These are phyloP conservation scores for Anoplopoma fimbria DNA, from an alignment of 2,113 vertebrate genomes.

Conservation along the genomic window DNA sequence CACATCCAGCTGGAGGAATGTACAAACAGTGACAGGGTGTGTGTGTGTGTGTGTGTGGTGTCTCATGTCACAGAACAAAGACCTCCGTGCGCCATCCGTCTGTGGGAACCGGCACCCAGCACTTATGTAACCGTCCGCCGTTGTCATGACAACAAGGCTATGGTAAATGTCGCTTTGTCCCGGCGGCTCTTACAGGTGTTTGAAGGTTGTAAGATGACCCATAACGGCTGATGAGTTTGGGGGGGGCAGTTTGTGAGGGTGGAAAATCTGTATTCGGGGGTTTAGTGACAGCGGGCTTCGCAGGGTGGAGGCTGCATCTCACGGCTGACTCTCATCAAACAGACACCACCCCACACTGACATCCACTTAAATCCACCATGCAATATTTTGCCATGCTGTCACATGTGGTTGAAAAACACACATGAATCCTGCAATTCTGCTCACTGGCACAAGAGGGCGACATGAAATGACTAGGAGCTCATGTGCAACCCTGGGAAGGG, in stretches of 20 bases:
- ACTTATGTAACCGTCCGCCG: conserved; percentile 43
- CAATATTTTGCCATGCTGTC: conserved; percentile 9
- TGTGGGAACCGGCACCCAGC: conserved; percentile 43
- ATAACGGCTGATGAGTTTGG: background rate
- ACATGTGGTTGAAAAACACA: background rate
- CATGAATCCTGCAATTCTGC: background rate
- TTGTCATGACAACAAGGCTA: conserved; percentile 51
- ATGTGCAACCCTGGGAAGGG: background rate
- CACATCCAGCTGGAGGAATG: conserved; percentile 48
- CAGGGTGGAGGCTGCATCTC: background rate
- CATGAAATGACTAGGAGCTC: background rate
- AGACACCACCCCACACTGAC: background rate
- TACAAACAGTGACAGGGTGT: conserved; percentile 13
- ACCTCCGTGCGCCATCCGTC: background rate
- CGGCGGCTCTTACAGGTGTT: conserved; percentile 24
- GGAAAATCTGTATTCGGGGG: background rate
- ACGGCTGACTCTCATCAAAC: background rate
- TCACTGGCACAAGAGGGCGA: conserved; percentile 51
- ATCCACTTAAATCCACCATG: background rate
- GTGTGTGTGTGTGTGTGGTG: conserved; percentile 21
- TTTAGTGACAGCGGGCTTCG: background rate
- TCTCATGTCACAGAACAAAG: conserved; percentile 60
- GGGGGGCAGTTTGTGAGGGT: background rate
- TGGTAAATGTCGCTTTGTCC: conserved; percentile 19
- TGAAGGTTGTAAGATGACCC: conserved; percentile 37